These are phyloP conservation scores for Drosophila ficusphila DNA, from an alignment of 1,140 invertebrate species.

Conservation along the genomic window DNA sequence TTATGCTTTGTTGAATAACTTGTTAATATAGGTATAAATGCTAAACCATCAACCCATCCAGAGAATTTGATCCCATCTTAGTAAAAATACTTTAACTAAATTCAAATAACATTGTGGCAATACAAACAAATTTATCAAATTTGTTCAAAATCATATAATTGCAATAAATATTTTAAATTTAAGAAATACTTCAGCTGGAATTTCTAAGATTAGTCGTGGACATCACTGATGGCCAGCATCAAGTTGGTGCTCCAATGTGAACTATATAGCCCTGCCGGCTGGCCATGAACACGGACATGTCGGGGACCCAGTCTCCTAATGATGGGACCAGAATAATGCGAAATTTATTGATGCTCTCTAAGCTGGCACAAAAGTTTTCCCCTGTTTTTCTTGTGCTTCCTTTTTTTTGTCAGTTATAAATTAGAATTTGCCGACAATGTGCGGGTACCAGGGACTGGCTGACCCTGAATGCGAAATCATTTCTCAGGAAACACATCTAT, in stretches of 20 bases:
- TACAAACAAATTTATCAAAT: too few species aligned
- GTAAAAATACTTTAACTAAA: too few species aligned
- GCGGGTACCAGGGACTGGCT: background rate
- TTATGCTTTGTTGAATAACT: too few species aligned
- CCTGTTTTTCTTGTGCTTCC: conserved; percentile 30
- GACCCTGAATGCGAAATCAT: conserved; percentile 40
- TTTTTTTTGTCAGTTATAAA: conserved; percentile 74
- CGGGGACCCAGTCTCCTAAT: conserved; percentile 23
- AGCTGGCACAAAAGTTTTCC: conserved; percentile 44
- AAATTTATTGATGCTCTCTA: conserved; percentile 68
- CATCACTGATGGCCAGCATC: conserved; percentile 34
- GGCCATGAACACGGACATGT: conserved; percentile 20
- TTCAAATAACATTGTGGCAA: too few species aligned
- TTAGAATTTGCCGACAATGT: conserved; percentile 46
- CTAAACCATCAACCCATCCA: too few species aligned
- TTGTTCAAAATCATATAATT: too few species aligned
- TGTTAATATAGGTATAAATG: too few species aligned
- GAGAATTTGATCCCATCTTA: too few species aligned
- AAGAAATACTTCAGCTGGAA: too few species aligned
- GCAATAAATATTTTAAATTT: too few species aligned
- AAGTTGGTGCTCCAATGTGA: conserved; percentile 52
- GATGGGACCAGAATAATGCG: conserved; percentile 60
- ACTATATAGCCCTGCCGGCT: background rate
- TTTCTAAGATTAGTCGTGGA: background rate
- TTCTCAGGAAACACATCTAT: conserved; percentile 39